Evolutionary conservation across 1,140 invertebrate genomes (phyloP), one percentile per base, ranked within the genome.

Genomic region (Cyclargus thomasi): DNA sequence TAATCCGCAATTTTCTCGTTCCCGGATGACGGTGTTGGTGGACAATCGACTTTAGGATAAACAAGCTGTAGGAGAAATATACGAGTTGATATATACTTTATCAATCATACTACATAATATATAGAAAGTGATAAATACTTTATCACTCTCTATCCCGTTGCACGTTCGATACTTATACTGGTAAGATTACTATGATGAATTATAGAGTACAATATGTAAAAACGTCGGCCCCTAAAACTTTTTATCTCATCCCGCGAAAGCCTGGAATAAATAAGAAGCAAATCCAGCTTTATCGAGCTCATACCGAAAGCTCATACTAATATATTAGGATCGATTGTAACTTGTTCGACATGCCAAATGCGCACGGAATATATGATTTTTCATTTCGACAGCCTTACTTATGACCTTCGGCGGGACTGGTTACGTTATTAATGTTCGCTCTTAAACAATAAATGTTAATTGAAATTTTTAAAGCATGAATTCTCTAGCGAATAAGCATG

Each of bases 291-390:
- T 59, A 59, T 59, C 55, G 55, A 59, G 17, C 18, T 59, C 55
- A 59, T 59, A 59, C 55, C 55, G 18, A 59, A 59, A 59, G 55
- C 55, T 59, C 55, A 59, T 59, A 59, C 47, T 59, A 57, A 18
- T 71, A 71, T 59, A 63, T 59, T 65, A 65, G 20, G 47, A 66
- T 70, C 29, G 64, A 36, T 63, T 23, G 59, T 70, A 66, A 65
- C 65, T 74, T 62, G 68, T 68, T 53, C 65, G 62, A 72, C 69
- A 72, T 70, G 71, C 67, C 71, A 70, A 71, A 67, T 67, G 69
- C 59, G 57, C 68, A 70, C 59, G 68, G 62, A 59, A 59, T 59
- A 55, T 55, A 59, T 59, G 55, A 59, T 59, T 59, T 59, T 59
- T 59, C 55, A 59, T 59, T 59, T 20, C 55, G 18, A 20, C 55